Evolutionary conservation across 2,113 vertebrate species (phyloP).

Genomic region (Misgurnus anguillicaudatus): DNA sequence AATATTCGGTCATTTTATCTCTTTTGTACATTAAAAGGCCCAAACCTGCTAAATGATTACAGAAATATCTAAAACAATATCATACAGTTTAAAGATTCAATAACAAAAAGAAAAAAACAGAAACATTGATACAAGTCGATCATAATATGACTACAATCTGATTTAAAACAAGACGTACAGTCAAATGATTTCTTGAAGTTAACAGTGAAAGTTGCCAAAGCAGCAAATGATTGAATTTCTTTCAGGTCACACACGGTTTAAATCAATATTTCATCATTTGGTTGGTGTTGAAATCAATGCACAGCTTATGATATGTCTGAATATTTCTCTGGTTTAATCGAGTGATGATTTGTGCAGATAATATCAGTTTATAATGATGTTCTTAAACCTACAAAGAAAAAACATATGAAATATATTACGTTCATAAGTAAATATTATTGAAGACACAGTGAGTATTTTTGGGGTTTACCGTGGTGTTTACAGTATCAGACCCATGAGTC

Average conservation of each 20-base stretch:
- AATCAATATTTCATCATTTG: too few relatives aligned
- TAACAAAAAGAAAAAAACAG: slow-evolving; percentile 35
- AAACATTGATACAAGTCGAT: slow-evolving; percentile 25
- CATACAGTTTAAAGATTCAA: slow-evolving; percentile 39
- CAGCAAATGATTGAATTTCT: slow-evolving; percentile 7
- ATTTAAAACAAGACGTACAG: slow-evolving; percentile 21
- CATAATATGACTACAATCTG: slow-evolving; percentile 27
- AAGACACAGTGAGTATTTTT: too few relatives aligned
- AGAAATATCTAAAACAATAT: slow-evolving; percentile 43
- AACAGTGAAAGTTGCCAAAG: slow-evolving; percentile 45
- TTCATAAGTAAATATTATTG: too few relatives aligned
- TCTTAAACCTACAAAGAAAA: neutral
- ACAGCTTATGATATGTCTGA: neutral
- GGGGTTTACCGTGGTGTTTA: slow-evolving; percentile 8
- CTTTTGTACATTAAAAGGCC: slow-evolving; percentile 51
- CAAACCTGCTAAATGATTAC: slow-evolving; percentile 33
- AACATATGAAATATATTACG: neutral
- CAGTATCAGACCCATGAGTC: slow-evolving; percentile 78
- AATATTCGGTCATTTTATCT: slow-evolving; percentile 29
- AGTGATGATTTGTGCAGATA: slow-evolving; percentile 16
- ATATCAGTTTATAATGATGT: neutral
- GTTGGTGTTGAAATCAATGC: neutral
- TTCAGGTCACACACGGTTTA: neutral
- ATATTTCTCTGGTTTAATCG: neutral
- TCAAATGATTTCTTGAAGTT: slow-evolving; percentile 12